Percentiles rank a stretch among this genome's conserved stretches.
Evolutionary conservation across 2,888 invertebrate genomes (phyloP).

Genomic region (Ornithoptera priamus): DNA sequence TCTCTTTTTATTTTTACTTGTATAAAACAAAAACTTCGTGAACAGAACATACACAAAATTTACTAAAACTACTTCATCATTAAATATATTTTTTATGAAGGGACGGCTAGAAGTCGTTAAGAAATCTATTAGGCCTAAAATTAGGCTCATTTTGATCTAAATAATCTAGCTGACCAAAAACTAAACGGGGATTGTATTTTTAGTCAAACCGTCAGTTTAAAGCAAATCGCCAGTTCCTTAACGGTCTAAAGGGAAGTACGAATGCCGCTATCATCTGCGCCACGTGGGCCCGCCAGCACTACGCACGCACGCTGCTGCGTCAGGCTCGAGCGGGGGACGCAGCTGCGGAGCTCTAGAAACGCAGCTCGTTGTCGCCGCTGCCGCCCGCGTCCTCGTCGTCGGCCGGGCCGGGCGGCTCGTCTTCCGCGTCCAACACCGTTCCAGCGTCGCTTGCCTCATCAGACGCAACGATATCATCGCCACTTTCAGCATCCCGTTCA

Average conservation of each 20-base stretch:
- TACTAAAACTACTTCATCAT: background rate
- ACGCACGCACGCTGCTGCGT: background rate
- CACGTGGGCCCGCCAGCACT: background rate
- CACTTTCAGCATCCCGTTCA: background rate
- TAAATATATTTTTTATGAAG: conserved; percentile 4
- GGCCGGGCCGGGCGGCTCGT: conserved; percentile 79
- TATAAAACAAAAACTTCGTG: background rate
- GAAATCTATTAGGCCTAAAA: conserved; percentile 18
- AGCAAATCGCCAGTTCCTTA: background rate
- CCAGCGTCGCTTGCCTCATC: background rate
- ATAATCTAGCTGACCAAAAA: background rate
- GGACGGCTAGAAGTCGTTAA: conserved; percentile 18
- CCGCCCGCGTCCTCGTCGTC: conserved; percentile 89
- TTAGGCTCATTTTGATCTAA: conserved; percentile 2
- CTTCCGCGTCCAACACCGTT: conserved; percentile 15
- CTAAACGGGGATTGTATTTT: background rate
- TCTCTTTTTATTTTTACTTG: background rate
- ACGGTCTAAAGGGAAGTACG: conserved; percentile 9
- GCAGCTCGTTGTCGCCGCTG: conserved; percentile 83
- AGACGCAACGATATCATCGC: background rate
- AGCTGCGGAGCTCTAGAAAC: conserved; percentile 32
- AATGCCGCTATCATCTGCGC: background rate
- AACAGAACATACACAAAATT: background rate
- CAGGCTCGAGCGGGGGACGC: background rate
- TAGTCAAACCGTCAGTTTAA: background rate